Conservation (phyloP, 23 tunicate species). For the Trididemnum miniatum region DNA sequence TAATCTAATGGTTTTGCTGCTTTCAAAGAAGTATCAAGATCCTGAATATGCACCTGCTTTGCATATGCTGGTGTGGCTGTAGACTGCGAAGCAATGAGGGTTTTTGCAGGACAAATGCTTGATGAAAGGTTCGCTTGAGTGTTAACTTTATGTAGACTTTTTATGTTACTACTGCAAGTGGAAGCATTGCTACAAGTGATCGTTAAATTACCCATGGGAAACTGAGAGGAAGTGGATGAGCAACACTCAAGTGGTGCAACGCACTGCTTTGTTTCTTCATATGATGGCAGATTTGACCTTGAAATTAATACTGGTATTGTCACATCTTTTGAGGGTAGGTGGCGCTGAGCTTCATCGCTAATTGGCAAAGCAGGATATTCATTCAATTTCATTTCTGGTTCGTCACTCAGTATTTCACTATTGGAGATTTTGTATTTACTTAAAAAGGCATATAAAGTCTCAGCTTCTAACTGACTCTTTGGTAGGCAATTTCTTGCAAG, state of each 20-base stretch:
- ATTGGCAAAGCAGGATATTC: neutral
- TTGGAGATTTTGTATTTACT: neutral
- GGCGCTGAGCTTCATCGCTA: neutral
- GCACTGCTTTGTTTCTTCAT: neutral
- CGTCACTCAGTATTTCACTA: too few relatives aligned
- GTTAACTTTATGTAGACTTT: too few relatives aligned
- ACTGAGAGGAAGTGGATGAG: too few relatives aligned
- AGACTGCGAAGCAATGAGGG: too few relatives aligned
- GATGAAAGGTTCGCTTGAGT: too few relatives aligned
- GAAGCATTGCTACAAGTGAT: too few relatives aligned
- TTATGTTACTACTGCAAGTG: too few relatives aligned
- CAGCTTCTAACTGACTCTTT: neutral
- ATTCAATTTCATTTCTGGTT: neutral
- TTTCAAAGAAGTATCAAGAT: too few relatives aligned
- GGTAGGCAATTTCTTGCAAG: neutral
- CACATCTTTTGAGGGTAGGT: neutral
- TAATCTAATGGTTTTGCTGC: neutral
- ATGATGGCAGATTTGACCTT: neutral
- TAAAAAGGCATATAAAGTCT: neutral
- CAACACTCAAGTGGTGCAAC: too few relatives aligned
- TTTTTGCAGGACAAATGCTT: too few relatives aligned
- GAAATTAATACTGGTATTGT: neutral
- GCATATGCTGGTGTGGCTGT: neutral
- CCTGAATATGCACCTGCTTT: too few relatives aligned
- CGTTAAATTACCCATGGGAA: too few relatives aligned